A percentile compares a stretch with the other conserved stretches of the same genome.
phyloP scores from a whole-genome alignment of 1,140 invertebrate genomes.

The Bathynomus jamesi region DNA sequence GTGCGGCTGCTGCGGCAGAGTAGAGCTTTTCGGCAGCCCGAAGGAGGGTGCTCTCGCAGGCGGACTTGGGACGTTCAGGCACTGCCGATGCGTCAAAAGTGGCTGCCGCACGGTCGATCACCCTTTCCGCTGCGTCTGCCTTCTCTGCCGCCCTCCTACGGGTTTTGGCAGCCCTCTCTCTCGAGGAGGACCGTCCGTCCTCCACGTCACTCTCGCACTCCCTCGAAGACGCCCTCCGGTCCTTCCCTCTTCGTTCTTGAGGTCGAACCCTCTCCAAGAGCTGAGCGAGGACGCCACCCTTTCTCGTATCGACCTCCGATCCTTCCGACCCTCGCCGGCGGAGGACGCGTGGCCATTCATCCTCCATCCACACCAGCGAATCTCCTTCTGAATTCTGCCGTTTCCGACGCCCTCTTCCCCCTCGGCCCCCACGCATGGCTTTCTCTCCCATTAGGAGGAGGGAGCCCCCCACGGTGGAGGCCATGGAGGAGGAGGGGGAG shows the following conservation, averaged over 20 bases:
- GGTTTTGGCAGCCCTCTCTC: slow-evolving; percentile 17
- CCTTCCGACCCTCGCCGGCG: slow-evolving; percentile 27
- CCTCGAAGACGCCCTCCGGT: slow-evolving; percentile 18
- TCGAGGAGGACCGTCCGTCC: slow-evolving; percentile 26
- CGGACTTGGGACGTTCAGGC: slow-evolving; percentile 34
- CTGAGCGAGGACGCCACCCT: slow-evolving; percentile 28
- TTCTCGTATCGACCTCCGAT: slow-evolving; percentile 20
- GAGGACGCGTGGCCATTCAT: slow-evolving; percentile 10
- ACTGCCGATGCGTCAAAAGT: slow-evolving; percentile 30
- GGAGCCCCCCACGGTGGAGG: slow-evolving; percentile 27
- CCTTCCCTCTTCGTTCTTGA: slow-evolving; percentile 9
- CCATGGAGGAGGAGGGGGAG: slow-evolving; percentile 23
- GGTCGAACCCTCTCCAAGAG: slow-evolving; percentile 22
- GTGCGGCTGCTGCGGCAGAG: slow-evolving; percentile 7
- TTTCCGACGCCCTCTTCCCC: slow-evolving; percentile 14
- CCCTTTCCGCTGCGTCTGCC: slow-evolving; percentile 16
- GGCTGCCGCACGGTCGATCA: slow-evolving; percentile 23
- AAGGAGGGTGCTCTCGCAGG: slow-evolving; percentile 33
- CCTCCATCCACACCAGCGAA: slow-evolving; percentile 23
- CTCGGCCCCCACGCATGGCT: slow-evolving; percentile 7
- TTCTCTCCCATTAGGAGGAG: slow-evolving; percentile 15
- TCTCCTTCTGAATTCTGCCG: slow-evolving; percentile 30
- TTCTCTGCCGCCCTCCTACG: slow-evolving; percentile 16
- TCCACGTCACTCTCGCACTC: slow-evolving; percentile 31
- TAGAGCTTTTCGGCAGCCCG: slow-evolving; percentile 24